phyloP scores from a whole-genome alignment of 2,888 invertebrate species.

The Eupithecia tripunctaria region DNA sequence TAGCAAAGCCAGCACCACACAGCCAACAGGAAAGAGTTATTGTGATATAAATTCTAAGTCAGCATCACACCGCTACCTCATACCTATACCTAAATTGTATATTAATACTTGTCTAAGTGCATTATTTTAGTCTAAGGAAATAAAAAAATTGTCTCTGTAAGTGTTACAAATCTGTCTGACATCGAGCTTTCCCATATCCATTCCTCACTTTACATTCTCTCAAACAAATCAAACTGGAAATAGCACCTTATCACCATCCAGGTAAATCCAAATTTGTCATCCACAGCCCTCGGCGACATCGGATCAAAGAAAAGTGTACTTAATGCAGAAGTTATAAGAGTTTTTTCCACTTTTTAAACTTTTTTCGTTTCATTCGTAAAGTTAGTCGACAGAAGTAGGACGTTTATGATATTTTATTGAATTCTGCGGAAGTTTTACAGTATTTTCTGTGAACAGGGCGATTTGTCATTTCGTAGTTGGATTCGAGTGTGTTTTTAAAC shows the following conservation, averaged over 20 bases:
- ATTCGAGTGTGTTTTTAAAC: background rate
- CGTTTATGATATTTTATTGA: slow-evolving; percentile 39
- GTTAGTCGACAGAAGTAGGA: slow-evolving; percentile 26
- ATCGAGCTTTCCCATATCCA: slow-evolving; percentile 2
- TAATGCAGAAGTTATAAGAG: slow-evolving; percentile 30
- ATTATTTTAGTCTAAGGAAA: too few species aligned
- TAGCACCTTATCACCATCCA: slow-evolving; percentile 5
- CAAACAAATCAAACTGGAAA: slow-evolving; percentile 29
- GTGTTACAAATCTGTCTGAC: slow-evolving; percentile 24
- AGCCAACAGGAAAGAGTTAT: too few species aligned
- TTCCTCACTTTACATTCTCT: slow-evolving; percentile 27
- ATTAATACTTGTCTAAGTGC: too few species aligned
- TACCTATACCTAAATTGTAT: too few species aligned
- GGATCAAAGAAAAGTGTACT: slow-evolving; percentile 26
- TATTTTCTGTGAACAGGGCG: slow-evolving; percentile 24
- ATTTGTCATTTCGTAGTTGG: slow-evolving; percentile 14
- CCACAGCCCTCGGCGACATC: slow-evolving; percentile 9
- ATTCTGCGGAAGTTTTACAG: slow-evolving; percentile 36
- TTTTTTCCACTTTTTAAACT: slow-evolving; percentile 21
- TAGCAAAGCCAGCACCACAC: too few species aligned
- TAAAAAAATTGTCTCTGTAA: too few species aligned
- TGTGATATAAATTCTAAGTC: too few species aligned
- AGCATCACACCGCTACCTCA: too few species aligned
- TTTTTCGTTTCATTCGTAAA: slow-evolving; percentile 27
- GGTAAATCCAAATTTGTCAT: slow-evolving; percentile 13